These are phyloP conservation scores for Elysia crispata DNA, from an alignment of 2,888 invertebrate species.

Conservation along the genomic window DNA sequence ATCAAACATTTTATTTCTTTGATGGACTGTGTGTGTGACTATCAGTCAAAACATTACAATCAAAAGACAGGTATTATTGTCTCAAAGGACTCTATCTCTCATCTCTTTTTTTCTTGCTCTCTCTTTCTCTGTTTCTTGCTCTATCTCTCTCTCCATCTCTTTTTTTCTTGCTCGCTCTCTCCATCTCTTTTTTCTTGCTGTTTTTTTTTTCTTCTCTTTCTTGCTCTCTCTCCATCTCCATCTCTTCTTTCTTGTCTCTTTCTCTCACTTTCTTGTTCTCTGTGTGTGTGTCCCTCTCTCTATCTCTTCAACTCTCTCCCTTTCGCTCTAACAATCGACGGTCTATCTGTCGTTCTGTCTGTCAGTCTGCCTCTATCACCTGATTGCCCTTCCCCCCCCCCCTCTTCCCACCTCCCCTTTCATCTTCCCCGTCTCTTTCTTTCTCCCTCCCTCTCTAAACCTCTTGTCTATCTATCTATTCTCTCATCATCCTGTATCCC, in stretches of 20 bases:
- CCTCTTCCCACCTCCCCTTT: neutral
- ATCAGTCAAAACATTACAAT: too few relatives aligned
- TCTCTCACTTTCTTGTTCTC: neutral
- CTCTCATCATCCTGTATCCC: too few relatives aligned
- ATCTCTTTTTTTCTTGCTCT: neutral
- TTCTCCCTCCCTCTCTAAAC: neutral
- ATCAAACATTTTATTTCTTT: slow-evolving; percentile 2
- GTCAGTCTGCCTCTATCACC: too few relatives aligned
- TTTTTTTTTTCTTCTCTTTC: neutral
- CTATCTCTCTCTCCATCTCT: neutral
- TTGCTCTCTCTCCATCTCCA: slow-evolving; percentile 2
- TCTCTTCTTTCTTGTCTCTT: too few relatives aligned
- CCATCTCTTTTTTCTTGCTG: neutral
- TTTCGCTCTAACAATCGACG: too few relatives aligned
- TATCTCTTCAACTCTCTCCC: too few relatives aligned
- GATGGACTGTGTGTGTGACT: too few relatives aligned
- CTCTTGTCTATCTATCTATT: too few relatives aligned
- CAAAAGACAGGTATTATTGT: too few relatives aligned
- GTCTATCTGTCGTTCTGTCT: too few relatives aligned
- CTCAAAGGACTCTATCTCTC: slow-evolving; percentile 16
- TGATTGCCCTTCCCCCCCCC: neutral
- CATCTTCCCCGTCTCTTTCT: neutral
- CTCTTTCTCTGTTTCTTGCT: neutral
- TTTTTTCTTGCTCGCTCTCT: too few relatives aligned
- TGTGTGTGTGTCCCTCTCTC: neutral